phyloP scores from a whole-genome alignment of 2,888 invertebrate species.

The Drosophila putrida region DNA sequence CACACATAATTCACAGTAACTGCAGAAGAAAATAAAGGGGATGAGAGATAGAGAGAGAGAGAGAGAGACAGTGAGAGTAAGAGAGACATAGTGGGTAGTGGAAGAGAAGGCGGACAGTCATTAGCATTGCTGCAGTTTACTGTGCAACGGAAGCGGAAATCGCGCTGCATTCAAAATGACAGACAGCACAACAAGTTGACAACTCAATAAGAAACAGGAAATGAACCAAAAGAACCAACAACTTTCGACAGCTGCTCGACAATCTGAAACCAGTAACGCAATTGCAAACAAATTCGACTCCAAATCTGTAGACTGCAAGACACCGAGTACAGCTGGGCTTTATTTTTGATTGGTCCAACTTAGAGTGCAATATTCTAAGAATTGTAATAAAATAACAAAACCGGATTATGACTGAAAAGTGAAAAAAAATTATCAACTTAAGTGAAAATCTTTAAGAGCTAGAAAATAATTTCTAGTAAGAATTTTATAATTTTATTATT shows the following conservation, averaged over 20 bases:
- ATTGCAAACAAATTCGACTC: neutral
- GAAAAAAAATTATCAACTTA: too few species aligned
- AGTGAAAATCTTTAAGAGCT: too few species aligned
- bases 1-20: slow-evolving; percentile 70
- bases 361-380: neutral
- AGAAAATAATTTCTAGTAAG: too few species aligned
- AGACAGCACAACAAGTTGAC: slow-evolving; percentile 53
- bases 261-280: neutral
- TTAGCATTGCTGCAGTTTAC: slow-evolving; percentile 54
- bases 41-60: neutral
- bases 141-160: slow-evolving; percentile 64
- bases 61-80: neutral
- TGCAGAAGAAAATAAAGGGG: neutral
- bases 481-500: too few species aligned
- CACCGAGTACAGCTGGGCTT: neutral
- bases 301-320: neutral
- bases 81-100: neutral
- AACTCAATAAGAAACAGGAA: slow-evolving; percentile 48
- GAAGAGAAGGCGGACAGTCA: slow-evolving; percentile 30
- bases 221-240: slow-evolving; percentile 29
- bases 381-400: too few species aligned
- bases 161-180: slow-evolving; percentile 68
- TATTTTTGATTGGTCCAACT: neutral
- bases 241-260: slow-evolving; percentile 23
- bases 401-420: too few species aligned